Evolutionary conservation across 2,888 invertebrate genomes (phyloP).

Genomic region (Cantharis rufa): DNA sequence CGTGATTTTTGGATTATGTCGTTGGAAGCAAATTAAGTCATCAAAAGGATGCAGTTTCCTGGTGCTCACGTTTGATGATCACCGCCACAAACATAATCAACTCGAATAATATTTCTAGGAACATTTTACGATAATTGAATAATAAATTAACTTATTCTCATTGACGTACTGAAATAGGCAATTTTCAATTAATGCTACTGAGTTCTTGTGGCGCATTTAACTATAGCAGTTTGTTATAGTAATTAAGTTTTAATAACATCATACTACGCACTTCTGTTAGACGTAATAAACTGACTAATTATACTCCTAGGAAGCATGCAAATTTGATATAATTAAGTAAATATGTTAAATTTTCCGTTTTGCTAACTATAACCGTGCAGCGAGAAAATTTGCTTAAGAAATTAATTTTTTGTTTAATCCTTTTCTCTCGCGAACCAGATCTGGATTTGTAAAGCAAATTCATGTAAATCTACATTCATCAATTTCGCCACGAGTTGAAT

Average conservation of each 20-base stretch:
- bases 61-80: neutral
- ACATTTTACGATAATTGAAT: neutral
- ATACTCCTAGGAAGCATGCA: constrained; percentile 7
- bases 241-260: constrained; percentile 23
- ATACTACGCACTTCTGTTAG: constrained; percentile 14
- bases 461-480: neutral
- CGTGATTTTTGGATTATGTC: neutral
- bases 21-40: neutral
- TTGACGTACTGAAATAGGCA: constrained; percentile 8
- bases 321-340: constrained; percentile 14
- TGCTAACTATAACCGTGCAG: neutral
- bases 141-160: constrained; percentile 5
- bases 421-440: neutral
- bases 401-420: neutral
- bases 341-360: constrained; percentile 11
- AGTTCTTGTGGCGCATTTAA: constrained; percentile 5
- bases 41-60: neutral
- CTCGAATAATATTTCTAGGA: neutral
- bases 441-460: neutral
- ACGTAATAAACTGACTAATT: constrained; percentile 15
- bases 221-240: constrained; percentile 14
- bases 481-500: neutral
- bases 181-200: constrained; percentile 13
- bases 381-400: constrained; percentile 1
- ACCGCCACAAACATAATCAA: neutral